Evolutionary conservation across 1,140 invertebrate genomes (phyloP), one percentile per base, ranked within the genome.

Genomic region (Lepeophtheirus salmonis): DNA sequence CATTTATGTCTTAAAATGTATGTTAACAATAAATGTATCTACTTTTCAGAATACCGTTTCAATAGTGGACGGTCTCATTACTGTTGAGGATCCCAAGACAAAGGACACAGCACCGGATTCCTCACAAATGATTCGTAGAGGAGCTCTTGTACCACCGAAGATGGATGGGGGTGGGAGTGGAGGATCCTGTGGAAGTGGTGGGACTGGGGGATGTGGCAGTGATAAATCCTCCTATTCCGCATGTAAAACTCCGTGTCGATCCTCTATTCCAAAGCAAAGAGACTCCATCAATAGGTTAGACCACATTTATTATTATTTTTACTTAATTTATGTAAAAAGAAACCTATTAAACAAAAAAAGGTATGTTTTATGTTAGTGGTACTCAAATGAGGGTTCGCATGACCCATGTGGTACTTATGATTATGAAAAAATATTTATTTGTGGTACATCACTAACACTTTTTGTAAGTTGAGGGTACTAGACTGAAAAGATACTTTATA

Each of bases 61-160:
- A 6, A 10, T 41, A n/a, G 30, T 41, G 6, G 30, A 41, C 6
- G 30, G 30, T 10, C 30, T 41, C n/a, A n/a, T 41, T 41, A n/a
- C 30, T 23, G 23, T 18, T 24, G 55, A 57, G 55, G 55, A 57
- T n/a, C 26, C 55, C 23, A 57, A 25, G 55, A 3, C 30, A 6
- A 41, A 41, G 30, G 30, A 41, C 6, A 26, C 23, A 14, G 55
- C 20, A 16, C 55, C 55, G 13, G 55, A 57, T 41, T 30, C 23
- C 22, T 24, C 55, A 2, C 55, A 57, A n/a, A 17, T 57, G 23
- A 25, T 57, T n/a, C 21, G 55, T 14, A 13, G 55, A 3, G 55
- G 55, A 2, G 55, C 55, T n/a, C 21, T 57, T 17, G 55, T 57
- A 1, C 63, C 51, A 1, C 50, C 62, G 16, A 61, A 56, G 16